Base-by-base conservation (phyloP, 1,140 invertebrate species). In the Penaeus japonicus region DNA sequence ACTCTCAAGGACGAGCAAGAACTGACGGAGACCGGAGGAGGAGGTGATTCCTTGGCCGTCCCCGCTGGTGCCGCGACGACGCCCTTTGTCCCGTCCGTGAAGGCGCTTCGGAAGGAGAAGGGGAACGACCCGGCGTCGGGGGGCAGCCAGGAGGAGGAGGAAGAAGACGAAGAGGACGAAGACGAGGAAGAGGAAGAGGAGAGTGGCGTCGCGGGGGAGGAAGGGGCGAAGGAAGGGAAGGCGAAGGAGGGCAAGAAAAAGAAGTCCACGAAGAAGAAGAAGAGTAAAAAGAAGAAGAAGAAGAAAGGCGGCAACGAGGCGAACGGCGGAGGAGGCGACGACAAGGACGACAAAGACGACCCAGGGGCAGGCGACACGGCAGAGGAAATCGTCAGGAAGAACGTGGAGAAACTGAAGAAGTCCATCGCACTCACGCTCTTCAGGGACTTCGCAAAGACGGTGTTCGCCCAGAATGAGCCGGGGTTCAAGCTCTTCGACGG, bases 391-490 rank as follows among this genome's bases (percentile, higher is more conserved):
- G 35, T 39, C 4, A 59, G 24, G 32, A n/a, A 27, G 10, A 84
- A 84, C 2, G 30, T 73, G 27, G 83, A 53, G 83, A 70, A 78
- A 5, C 78, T 86, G 32, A 80, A 55, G 55, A 80, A 65, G 12
- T 86, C 85, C 17, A 62, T 79, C 12, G 85, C 77, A 0, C 77
- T 86, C 7, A 7, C 17, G 24, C 77, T 86, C 4, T 86, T 79
- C 55, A 73, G 85, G 27, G 70, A 86, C 18, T 86, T 86, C 20
- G 77, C 57, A 35, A 86, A 86, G 75, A 86, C 75, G 17, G 85
- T 86, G 4, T 86, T 32, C 57, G 85, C 77, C 27, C 59, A 59
- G 55, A 55, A 75, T 4, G 55, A 86, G 24, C 70, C 85, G 1
- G 75, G 79, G 30, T 86, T 86, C 55, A 32, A 24, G 32, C 70